Evolutionary conservation across 1,140 invertebrate genomes (phyloP), one percentile per base, ranked within the genome.

Genomic region (Drosophila setifemur): DNA sequence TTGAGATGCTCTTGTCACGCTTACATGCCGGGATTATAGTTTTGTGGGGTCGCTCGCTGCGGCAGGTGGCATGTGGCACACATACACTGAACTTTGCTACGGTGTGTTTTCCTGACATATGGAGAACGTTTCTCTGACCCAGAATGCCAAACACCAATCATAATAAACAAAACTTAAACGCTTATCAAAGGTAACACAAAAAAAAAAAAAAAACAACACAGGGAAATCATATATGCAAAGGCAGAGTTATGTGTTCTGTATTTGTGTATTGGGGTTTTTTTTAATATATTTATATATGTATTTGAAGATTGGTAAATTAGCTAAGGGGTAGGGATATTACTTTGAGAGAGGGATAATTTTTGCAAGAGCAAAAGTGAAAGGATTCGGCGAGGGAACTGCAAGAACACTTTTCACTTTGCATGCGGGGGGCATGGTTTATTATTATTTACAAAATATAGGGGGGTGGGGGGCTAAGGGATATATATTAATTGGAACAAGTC

Each of bases 21-120:
- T 81, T 81, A 82, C 77, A 82, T 76, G 68, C 16, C 25, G 19
- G 77, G 77, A 75, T 82, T 82, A 72, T 73, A 76, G 75, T 79
- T 79, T 63, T 68, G 57, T 70, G 50, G 35, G 50, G 49, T 40
- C 64, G 16, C 31, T 33, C 19, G 44, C 33, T 43, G 61, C 60
- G 61, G 63, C 63, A 67, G 63, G 63, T 67, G 63, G 63, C 63
- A 67, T 66, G 63, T 48, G 39, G 26, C 39, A 35, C 35, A 7
- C 42, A 44, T 21, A 44, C 23, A 44, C 48, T 42, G 57, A 39
- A 45, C 57, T 43, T 43, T 35, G 57, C 58, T 35, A 25, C 23
- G 26, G 33, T 11, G 37, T 19, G 58, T 58, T 58, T 57, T 60
- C 14, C 43, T 66, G 61, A 66, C 61, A 64, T 64, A 64, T 64